Evolutionary conservation across 2,113 vertebrate genomes (phyloP), one percentile per base, ranked within the genome.

Genomic region (Motacilla tschutschensis): DNA sequence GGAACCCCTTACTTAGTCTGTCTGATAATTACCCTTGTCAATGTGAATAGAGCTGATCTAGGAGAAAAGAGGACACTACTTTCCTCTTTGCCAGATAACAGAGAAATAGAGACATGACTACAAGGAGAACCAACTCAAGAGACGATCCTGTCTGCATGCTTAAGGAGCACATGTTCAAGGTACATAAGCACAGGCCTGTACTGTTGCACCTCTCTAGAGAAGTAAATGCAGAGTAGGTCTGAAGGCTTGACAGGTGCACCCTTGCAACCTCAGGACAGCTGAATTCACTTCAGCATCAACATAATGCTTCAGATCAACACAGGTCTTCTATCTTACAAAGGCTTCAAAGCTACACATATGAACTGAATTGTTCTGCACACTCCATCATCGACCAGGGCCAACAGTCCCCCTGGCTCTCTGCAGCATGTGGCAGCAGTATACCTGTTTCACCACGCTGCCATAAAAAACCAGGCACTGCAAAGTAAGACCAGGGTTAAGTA

Each of bases 391-490:
- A 62, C 10, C 20, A 10, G 38, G 40, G 28, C 4, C 51, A 57
- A 19, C 0, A 44, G 50, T 3, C 5, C 29, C 63, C 24, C 29
- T n/a, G 0, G 2, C 31, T 9, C 66, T 10, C 7, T 2, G 5
- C 28, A 46, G 36, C 55, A n/a, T 0, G 1, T 12, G 44, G 79
- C 3, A 51, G 54, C 33, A 24, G 35, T 6, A 1, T 8, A 22
- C 5, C 18, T 29, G 33, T 4, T 19, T 5, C 24, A 46, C 36
- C 15, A 6, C 0, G 0, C 7, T 43, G 1, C 1, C 1, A 26
- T 19, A 4, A 69, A 24, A 0, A 80, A 47, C 0, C 14, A 44
- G 4, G 31, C 4, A n/a, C 60, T 51, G 41, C 40, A 81, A 82
- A 64, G 31, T 4, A 79, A 29, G 5, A 22, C 11, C 0, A 33